Evolutionary conservation across 37 sponge, comb jelly and placozoan species (phyloP).

Genomic region (Geodia barretti): DNA sequence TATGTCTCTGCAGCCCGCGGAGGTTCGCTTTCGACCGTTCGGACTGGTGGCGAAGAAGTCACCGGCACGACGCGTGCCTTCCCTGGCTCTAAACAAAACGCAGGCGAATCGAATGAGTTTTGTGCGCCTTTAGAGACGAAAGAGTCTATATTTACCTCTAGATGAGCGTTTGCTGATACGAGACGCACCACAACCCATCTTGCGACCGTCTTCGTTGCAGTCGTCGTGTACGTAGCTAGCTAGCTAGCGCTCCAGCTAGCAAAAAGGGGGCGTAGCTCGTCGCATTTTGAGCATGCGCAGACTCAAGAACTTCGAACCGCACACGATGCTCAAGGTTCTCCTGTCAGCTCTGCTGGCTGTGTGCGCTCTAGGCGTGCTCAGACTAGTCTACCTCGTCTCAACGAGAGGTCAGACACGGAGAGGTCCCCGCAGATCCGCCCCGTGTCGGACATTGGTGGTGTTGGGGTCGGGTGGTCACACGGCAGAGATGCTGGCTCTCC

Average conservation of each 20-base stretch:
- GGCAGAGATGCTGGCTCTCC: slow-evolving; percentile 83
- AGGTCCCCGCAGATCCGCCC: slow-evolving; percentile 21
- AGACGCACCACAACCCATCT: background rate
- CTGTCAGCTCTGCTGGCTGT: background rate
- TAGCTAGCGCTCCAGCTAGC: no score
- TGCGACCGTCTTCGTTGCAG: no score
- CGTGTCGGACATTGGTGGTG: slow-evolving; percentile 71
- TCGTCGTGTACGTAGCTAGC: no score
- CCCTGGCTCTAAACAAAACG: background rate
- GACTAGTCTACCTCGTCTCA: slow-evolving; percentile 18
- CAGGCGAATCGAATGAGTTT: background rate
- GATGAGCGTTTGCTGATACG: no score
- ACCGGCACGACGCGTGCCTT: background rate
- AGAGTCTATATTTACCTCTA: no score
- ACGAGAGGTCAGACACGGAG: background rate
- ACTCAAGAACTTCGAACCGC: background rate
- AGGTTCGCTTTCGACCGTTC: background rate
- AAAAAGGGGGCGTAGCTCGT: no score
- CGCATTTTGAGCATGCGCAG: background rate
- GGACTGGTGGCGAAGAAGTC: background rate
- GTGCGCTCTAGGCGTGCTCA: background rate
- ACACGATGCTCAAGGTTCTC: background rate
- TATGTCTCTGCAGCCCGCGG: background rate
- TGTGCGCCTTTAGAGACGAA: background rate
- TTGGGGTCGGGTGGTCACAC: slow-evolving; percentile 97